Evolutionary conservation across 2,113 vertebrate species (phyloP).

Genomic region (Otus sunia): DNA sequence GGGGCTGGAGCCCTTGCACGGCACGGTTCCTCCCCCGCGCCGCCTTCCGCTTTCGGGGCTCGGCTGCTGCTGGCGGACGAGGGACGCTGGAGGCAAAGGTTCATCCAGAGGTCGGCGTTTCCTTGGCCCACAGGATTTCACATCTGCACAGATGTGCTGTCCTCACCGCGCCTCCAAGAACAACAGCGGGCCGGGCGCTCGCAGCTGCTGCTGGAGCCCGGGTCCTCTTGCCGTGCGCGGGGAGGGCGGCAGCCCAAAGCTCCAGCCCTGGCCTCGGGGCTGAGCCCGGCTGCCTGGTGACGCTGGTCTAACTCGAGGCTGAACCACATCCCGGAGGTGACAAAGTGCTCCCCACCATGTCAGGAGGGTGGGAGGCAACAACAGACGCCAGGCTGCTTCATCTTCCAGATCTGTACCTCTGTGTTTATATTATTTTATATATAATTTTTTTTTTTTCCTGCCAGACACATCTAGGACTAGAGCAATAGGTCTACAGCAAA

Average conservation of each 20-base stretch:
- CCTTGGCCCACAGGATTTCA: constrained; percentile 62
- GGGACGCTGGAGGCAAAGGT: constrained; percentile 43
- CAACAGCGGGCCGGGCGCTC: not conserved
- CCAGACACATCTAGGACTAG: not conserved
- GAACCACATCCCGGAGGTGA: not conserved
- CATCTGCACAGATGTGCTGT: constrained; percentile 64
- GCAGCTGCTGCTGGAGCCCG: not conserved
- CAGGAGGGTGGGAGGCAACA: not conserved
- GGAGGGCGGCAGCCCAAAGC: not conserved
- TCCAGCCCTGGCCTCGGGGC: not conserved
- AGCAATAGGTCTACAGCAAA: not conserved
- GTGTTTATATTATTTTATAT: rapidly evolving
- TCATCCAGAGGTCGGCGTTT: constrained; percentile 47
- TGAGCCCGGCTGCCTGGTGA: not conserved
- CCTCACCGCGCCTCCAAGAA: not conserved
- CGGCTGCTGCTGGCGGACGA: constrained; percentile 13
- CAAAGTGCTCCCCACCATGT: not conserved
- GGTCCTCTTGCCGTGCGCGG: rapidly evolving
- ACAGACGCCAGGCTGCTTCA: not conserved
- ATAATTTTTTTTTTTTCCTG: not conserved
- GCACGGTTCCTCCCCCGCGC: not conserved
- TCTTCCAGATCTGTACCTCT: not conserved
- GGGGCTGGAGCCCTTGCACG: rapidly evolving
- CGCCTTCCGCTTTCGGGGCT: not conserved
- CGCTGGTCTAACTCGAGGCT: not conserved